Evolutionary conservation across 2,888 invertebrate species (phyloP).

Genomic region (Drosophila neonasuta): DNA sequence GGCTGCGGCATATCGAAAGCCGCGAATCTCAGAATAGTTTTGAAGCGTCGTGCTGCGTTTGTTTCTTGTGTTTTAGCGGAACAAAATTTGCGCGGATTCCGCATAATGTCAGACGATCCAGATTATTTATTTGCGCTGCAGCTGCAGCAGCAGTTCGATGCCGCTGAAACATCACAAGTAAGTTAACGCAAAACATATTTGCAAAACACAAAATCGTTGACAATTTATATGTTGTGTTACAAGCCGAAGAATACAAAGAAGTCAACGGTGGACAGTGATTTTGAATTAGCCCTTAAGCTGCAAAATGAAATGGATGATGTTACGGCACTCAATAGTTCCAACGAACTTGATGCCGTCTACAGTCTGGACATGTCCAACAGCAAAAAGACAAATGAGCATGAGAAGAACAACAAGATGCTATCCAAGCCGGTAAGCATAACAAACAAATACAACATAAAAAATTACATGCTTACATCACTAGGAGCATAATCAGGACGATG

Average conservation of each 20-base stretch:
- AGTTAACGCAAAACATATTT: constrained; percentile 8
- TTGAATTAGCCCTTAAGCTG: constrained; percentile 65
- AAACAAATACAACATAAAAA: background rate
- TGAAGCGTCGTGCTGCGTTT: constrained; percentile 32
- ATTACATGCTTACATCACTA: background rate
- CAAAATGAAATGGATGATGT: constrained; percentile 61
- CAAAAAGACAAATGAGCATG: background rate
- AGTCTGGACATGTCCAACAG: constrained; percentile 30
- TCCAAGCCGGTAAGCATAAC: background rate
- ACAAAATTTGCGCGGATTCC: background rate
- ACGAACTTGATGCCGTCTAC: background rate
- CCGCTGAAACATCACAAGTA: constrained; percentile 25
- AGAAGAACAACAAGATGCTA: background rate
- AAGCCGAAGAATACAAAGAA: constrained; percentile 22
- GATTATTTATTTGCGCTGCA: constrained; percentile 73
- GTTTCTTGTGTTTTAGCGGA: background rate
- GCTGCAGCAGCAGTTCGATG: constrained; percentile 69
- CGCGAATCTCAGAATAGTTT: constrained; percentile 40
- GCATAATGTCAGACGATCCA: constrained; percentile 69
- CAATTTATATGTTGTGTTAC: background rate
- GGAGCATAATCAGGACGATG: background rate
- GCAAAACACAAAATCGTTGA: background rate
- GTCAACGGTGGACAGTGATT: constrained; percentile 59
- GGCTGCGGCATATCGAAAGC: background rate
- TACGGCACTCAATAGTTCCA: background rate